Evolutionary conservation across 2,888 invertebrate genomes (phyloP), one percentile per base, ranked within the genome.

Genomic region (Leptopterna dolabrata): DNA sequence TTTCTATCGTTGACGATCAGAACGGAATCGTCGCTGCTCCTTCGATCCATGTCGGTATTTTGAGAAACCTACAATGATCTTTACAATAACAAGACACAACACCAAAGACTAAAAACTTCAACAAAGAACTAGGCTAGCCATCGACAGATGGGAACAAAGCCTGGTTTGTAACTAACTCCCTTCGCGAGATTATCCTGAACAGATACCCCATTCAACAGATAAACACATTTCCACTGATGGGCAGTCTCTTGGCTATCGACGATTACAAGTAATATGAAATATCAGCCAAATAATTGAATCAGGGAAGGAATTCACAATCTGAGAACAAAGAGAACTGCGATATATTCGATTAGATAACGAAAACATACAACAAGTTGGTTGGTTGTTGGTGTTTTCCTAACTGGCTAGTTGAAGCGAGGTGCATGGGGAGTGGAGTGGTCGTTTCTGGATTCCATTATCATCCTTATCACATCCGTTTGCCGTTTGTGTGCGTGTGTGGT

Each of bases 11-110:
- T 43, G n/a, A n/a, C 55, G 47, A 76, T 43, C n/a, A 76, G n/a
- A 19, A 86, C 45, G 4, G 86, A 76, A n/a, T 86, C 86, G 36
- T 86, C 86, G 36, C 76, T 76, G 19, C 41, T 36, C 27, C 76
- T 9, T 51, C 76, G 76, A 41, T 41, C 76, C 76, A 86, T 86
- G 1, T 29, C 63, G 9, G 63, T 19, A 51, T 36, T 36, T 36
- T 36, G 36, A 36, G 36, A 36, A 36, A 36, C 2, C 36, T 2
- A 36, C 36, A 7, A 36, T 36, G 36, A 7, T 36, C 36, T 36
- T 4, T 36, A 7, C 2, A 7, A 7, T 4, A 16, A n/a, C n/a
- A 51, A n/a, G n/a, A 51, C 19, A 36, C 11, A 24, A 24, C 24
- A 63, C n/a, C n/a, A 11, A 19, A 63, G 24, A 63, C 19, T 63